Base-by-base conservation (phyloP, 2,888 invertebrate genomes). In the Eilema sororculum region DNA sequence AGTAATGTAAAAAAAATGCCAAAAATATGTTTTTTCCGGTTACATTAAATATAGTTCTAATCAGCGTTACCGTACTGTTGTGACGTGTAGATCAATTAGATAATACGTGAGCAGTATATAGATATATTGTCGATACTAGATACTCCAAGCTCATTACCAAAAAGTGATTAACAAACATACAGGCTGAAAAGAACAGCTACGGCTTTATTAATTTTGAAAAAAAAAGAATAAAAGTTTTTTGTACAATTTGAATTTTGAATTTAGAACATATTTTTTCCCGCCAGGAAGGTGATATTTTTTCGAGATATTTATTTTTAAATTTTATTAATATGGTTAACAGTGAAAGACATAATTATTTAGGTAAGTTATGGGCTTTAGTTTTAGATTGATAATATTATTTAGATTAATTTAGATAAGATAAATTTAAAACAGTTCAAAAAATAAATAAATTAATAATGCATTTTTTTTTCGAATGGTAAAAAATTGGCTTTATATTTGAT, bases 41-140 rank as follows among this genome's bases (percentile, higher is more conserved):
- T 66, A 37, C 61, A n/a, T 52, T 52, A 37, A 12, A 33, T 33
- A 10, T 10, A 52, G 24, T 61, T 59, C 62, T 72, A 79, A 81
- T 79, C 82, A 72, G 72, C 69, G 62, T 71, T 68, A 71, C 57
- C 70, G 63, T 57, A 65, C 30, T 66, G 67, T 37, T 58, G 57
- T 81, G 82, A 81, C 78, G 80, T 65, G 25, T 61, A 64, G 75
- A 80, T 78, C 25, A 13, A n/a, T 5, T 52, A 8, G 81, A 81
- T 81, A 82, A 60, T 60, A 59, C 6, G 6, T 37, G 37, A 72
- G 76, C 70, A 72, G 75, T 20, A 16, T 56, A 59, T 24, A 59
- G 71, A 82, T 81, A 82, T 80, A 81, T 68, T 13, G 28, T n/a
- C 37, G 80, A 78, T 80, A 81, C 41, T 16, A 52, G n/a, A 46